Evolutionary conservation across 2,888 invertebrate species (phyloP).

Genomic region (Apodemia hepburni): DNA sequence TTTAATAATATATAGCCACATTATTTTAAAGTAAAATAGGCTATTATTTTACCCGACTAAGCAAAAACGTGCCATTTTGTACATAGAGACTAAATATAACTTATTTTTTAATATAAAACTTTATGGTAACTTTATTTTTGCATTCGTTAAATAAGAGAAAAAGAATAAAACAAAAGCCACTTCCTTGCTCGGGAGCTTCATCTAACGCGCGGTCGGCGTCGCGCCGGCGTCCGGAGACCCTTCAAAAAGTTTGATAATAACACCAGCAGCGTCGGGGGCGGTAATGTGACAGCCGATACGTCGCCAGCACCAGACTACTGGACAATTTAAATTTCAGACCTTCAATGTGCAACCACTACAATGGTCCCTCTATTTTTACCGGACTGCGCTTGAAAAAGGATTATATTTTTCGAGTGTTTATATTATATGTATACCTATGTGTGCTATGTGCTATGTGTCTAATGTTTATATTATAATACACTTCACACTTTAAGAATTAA

Average conservation of each 20-base stretch:
- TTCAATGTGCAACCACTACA: constrained; percentile 39
- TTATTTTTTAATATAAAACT: too few species aligned
- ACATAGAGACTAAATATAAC: too few species aligned
- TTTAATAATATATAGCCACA: too few species aligned
- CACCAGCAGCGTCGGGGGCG: constrained; percentile 49
- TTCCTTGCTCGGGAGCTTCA: constrained; percentile 43
- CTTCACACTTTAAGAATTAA: too few species aligned
- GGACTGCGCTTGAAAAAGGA: too few species aligned
- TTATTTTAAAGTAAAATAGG: too few species aligned
- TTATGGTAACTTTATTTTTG: too few species aligned
- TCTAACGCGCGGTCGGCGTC: constrained; percentile 52
- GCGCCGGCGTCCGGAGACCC: constrained; percentile 69
- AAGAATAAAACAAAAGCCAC: constrained; percentile 28
- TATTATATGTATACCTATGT: not conserved
- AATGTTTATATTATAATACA: too few species aligned
- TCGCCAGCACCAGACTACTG: constrained; percentile 54
- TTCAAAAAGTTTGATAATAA: constrained; percentile 79
- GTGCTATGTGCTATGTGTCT: too few species aligned
- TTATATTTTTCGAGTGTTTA: not conserved
- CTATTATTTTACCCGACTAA: too few species aligned
- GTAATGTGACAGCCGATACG: constrained; percentile 80
- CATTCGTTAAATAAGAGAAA: too few species aligned
- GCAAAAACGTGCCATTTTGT: too few species aligned
- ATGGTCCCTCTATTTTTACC: constrained; percentile 32
- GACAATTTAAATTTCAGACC: constrained; percentile 60